Percentiles rank a stretch among this genome's conserved stretches.
Evolutionary conservation across 2,113 vertebrate species (phyloP).

Genomic region (Microtus ochrogaster): DNA sequence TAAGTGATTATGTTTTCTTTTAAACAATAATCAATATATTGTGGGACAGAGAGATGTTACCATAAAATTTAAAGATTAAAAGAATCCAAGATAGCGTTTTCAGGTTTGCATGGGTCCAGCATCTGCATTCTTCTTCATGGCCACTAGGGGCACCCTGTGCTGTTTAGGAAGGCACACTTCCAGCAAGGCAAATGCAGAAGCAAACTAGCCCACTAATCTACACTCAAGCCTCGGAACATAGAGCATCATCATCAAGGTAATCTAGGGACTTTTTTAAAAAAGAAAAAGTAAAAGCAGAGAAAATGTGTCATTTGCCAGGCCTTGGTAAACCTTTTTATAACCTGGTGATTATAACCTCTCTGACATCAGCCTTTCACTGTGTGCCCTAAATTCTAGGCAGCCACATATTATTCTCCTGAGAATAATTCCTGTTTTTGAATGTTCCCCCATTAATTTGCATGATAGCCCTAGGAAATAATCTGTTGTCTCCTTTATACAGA

Average conservation of each 20-base stretch:
- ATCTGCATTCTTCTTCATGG: background rate
- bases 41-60: background rate
- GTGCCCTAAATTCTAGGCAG: too few species aligned
- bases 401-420: too few species aligned
- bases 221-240: background rate
- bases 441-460: too few species aligned
- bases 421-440: too few species aligned
- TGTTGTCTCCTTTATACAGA: too few species aligned
- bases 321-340: background rate
- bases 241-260: background rate
- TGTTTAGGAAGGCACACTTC: background rate
- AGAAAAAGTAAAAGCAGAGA: conserved; percentile 4
- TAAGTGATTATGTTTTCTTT: background rate
- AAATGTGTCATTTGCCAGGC: background rate
- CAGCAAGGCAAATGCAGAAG: background rate
- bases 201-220: background rate
- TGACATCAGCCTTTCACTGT: too few species aligned
- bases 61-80: conserved; percentile 24
- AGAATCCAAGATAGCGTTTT: background rate
- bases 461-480: too few species aligned
- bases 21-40: conserved; percentile 6
- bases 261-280: background rate
- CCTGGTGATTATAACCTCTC: conserved; percentile 6
- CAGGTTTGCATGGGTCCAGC: background rate
- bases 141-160: background rate